A percentile compares a stretch with the other conserved stretches of the same genome.
Conservation (phyloP, 2,888 invertebrate genomes). For the Anagyrus pseudococci region DNA sequence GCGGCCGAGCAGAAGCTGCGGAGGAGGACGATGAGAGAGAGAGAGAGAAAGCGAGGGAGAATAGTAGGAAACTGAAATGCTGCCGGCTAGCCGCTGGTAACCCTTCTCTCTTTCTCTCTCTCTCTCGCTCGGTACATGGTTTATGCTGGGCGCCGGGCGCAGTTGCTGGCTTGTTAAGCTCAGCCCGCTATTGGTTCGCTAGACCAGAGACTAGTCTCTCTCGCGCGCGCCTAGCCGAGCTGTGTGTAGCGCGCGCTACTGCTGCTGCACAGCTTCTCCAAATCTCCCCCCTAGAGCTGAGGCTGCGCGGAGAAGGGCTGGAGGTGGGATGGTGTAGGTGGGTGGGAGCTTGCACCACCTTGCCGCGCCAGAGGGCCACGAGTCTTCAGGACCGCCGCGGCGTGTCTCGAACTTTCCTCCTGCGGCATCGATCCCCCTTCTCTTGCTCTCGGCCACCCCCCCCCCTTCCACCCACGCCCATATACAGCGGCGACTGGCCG, state of each 20-base stretch:
- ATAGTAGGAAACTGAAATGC: slow-evolving; percentile 58
- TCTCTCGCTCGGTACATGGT: slow-evolving; percentile 32
- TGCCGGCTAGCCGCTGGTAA: slow-evolving; percentile 24
- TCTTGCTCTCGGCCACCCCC: slow-evolving; percentile 3
- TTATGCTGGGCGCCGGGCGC: slow-evolving; percentile 28
- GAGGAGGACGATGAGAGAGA: slow-evolving; percentile 36
- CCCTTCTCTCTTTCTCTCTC: slow-evolving; percentile 37
- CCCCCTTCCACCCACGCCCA: background rate
- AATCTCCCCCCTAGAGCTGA: too few species aligned
- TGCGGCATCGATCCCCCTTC: slow-evolving; percentile 30
- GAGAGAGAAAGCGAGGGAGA: too few species aligned
- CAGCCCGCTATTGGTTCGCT: slow-evolving; percentile 33
- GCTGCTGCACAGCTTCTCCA: slow-evolving; percentile 5
- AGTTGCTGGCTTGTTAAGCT: slow-evolving; percentile 35
- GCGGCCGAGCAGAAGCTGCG: slow-evolving; percentile 31
- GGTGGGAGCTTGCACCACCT: too few species aligned
- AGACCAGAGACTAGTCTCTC: slow-evolving; percentile 11
- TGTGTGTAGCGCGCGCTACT: background rate
- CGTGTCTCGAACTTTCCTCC: slow-evolving; percentile 39
- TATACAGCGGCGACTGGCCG: background rate
- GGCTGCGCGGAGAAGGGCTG: too few species aligned
- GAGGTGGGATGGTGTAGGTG: too few species aligned
- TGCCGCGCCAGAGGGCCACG: too few species aligned
- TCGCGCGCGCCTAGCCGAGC: background rate
- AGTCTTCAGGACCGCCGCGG: slow-evolving; percentile 44